Evolutionary conservation across 2,888 invertebrate genomes (phyloP).

Genomic region (Philhelius pedissequus): DNA sequence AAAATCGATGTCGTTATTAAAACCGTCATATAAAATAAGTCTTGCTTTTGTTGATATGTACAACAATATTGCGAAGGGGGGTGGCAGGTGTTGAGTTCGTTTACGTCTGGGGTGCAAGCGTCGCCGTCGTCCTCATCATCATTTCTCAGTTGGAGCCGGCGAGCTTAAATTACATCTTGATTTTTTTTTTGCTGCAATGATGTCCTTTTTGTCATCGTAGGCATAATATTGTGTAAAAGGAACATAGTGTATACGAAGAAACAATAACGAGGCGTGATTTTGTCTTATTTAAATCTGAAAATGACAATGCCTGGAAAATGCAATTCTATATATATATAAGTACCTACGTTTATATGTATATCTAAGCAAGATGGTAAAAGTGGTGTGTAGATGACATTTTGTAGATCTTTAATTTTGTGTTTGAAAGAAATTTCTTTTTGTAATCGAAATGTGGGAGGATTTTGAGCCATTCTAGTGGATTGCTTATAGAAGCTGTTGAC

Average conservation of each 20-base stretch:
- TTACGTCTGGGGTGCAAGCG: conserved; percentile 26
- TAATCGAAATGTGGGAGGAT: background rate
- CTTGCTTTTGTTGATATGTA: conserved; percentile 41
- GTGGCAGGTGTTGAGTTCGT: conserved; percentile 12
- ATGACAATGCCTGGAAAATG: conserved; percentile 45
- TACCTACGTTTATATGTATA: too few species aligned
- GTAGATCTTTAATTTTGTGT: background rate
- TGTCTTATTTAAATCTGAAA: conserved; percentile 45
- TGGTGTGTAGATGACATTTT: conserved; percentile 47
- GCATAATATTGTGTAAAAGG: background rate
- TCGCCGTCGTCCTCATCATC: background rate
- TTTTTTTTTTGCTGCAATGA: background rate
- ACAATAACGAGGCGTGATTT: background rate
- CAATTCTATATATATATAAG: background rate
- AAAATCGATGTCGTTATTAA: conserved; percentile 64
- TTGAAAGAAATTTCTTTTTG: background rate
- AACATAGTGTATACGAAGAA: background rate
- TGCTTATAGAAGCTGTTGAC: conserved; percentile 58
- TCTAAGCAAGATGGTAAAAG: too few species aligned
- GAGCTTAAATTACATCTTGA: conserved; percentile 34
- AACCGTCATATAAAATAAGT: conserved; percentile 33
- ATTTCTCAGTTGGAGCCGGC: background rate
- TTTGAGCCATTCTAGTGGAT: background rate
- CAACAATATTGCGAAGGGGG: background rate
- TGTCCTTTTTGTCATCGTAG: conserved; percentile 18